phyloP scores from a whole-genome alignment of 2,113 vertebrate species.

The Sinosuthora webbiana region DNA sequence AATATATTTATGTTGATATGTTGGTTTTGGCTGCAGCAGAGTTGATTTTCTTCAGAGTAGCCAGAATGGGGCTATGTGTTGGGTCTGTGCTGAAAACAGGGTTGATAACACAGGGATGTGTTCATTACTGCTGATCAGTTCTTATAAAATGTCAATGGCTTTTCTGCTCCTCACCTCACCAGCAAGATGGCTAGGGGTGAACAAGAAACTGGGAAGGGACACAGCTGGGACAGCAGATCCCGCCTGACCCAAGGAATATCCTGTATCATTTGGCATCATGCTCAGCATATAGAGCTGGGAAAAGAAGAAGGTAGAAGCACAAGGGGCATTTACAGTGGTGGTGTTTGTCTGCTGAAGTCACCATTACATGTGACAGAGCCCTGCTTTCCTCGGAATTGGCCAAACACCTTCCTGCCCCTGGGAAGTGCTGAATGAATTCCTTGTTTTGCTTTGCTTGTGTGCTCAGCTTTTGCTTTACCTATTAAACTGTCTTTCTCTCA shows the following conservation, averaged over 20 bases:
- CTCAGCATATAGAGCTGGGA: background rate
- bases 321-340: background rate
- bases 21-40: background rate
- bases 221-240: background rate
- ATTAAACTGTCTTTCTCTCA: background rate
- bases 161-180: background rate
- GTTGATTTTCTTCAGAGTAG: background rate
- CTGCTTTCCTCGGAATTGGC: background rate
- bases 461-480: background rate
- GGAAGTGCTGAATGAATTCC: background rate
- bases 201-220: background rate
- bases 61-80: background rate
- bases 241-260: background rate
- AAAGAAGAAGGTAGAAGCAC: background rate
- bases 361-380: rapidly evolving
- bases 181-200: background rate
- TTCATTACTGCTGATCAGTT: background rate
- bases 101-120: background rate
- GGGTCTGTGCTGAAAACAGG: background rate
- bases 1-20: background rate
- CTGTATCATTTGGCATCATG: background rate
- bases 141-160: rapidly evolving
- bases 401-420: background rate
- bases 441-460: background rate
- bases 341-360: background rate